Base-by-base conservation (phyloP, 2,888 invertebrate genomes). In the Acholoe squamosa region DNA sequence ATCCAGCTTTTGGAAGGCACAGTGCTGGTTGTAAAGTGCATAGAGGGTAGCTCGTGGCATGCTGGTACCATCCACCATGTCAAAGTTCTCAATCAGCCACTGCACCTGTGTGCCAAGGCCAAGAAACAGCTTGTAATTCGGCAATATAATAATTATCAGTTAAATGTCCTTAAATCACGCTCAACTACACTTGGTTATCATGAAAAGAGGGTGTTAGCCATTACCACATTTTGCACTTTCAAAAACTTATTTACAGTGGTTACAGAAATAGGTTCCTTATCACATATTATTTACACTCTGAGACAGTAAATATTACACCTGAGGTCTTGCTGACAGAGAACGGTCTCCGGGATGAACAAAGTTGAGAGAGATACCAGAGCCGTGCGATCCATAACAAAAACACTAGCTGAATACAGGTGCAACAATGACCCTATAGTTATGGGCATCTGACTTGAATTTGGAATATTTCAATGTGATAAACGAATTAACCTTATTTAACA, bases 41-140 rank as follows among this genome's bases (percentile, higher is more conserved):
- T 99, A 99, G 56, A 99, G 97, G 0, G 98, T 98, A n/a, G 98
- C 98, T 77, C 99, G 97, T 3, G 98, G 98, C 90, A 98, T 93
- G 56, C 98, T 98, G 51, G 98, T 98, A 33, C 97, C 97, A 95
- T 99, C 99, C 5, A 98, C 98, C 71, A 98, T 98, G 96, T 99
- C 99, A 96, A 99, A 99, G 96, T 99, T 98, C 95, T 98, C 98
- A 95, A 98, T 96, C 94, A 99, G 97, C 99, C 99, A 99, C 71
- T 90, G 89, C 89, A 89, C 89, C 89, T 89, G 89, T 33, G 67
- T 56, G 61, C 61, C 67, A 89, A 86, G 25, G 28, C 43, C 22
- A 84, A 51, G 5, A 61, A 61, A 19, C 76, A 28, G 76, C 76
- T 31, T 76, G 16, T 31, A n/a, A 31, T 25, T n/a, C 76, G 31